Evolutionary conservation across 2,113 vertebrate genomes (phyloP).

Genomic region (Miniopterus natalensis): DNA sequence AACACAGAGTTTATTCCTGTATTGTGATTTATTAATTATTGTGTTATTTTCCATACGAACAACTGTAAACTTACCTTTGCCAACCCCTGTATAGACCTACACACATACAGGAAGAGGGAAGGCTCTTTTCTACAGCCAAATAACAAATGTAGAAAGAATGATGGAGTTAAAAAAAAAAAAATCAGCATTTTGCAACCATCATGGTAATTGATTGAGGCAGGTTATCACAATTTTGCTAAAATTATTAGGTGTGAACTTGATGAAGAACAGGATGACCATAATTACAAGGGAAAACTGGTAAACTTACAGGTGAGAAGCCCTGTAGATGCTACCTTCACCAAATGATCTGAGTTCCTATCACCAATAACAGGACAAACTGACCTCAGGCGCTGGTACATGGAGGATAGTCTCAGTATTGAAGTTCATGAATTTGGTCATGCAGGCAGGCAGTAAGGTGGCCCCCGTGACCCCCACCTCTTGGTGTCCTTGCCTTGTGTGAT

Average conservation of each 20-base stretch:
- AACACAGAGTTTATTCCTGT: not conserved
- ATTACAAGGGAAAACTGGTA: not conserved
- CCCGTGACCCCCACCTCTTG: no score
- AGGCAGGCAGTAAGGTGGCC: not conserved
- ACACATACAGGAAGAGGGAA: not conserved
- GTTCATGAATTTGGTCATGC: not conserved
- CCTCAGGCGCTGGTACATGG: not conserved
- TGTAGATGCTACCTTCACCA: not conserved
- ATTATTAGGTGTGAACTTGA: not conserved
- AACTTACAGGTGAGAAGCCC: not conserved
- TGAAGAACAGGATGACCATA: not conserved
- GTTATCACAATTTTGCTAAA: slow-evolving; percentile 1
- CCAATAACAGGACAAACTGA: not conserved
- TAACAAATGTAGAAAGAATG: not conserved
- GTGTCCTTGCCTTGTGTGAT: not conserved
- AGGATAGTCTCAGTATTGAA: not conserved
- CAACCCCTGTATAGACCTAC: not conserved
- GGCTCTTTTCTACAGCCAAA: not conserved
- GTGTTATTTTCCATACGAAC: not conserved
- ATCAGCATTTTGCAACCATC: not conserved
- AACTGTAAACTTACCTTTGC: not conserved
- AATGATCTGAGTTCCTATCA: not conserved
- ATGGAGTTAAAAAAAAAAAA: not conserved
- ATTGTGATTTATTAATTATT: not conserved
- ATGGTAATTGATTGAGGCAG: not conserved